phyloP scores from a whole-genome alignment of 2,797 vertebrate genomes.

The Tinamus major region DNA sequence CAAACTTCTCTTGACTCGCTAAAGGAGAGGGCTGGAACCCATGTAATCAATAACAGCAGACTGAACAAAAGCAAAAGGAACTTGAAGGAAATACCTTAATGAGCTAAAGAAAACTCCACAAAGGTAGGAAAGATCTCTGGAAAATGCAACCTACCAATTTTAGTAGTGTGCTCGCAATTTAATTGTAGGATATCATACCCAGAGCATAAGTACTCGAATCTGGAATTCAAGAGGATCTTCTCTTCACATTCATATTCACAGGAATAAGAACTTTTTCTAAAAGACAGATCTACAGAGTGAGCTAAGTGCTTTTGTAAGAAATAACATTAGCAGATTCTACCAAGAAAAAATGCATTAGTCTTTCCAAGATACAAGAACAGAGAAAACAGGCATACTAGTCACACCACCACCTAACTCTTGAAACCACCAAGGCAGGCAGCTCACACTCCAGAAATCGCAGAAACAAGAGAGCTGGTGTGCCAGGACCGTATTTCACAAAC shows the following conservation, averaged over 20 bases:
- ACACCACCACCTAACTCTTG: fast-evolving
- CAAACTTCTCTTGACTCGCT: slow-evolving; percentile 25
- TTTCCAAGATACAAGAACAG: not conserved
- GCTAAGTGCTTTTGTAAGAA: not conserved
- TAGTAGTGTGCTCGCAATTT: not conserved
- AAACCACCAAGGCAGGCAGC: not conserved
- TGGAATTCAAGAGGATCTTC: not conserved
- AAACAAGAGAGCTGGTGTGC: not conserved
- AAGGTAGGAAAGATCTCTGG: not conserved
- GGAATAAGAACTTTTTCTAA: not conserved
- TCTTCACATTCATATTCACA: not conserved
- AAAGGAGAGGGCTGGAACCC: slow-evolving; percentile 31
- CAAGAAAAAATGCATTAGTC: fast-evolving
- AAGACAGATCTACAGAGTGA: not conserved
- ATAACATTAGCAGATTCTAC: fast-evolving
- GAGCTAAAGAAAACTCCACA: not conserved
- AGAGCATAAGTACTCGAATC: not conserved
- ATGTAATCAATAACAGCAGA: slow-evolving; percentile 30
- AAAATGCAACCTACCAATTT: slow-evolving; percentile 16
- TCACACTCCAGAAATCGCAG: not conserved
- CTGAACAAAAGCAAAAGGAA: slow-evolving; percentile 7
- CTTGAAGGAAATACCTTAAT: slow-evolving; percentile 14
- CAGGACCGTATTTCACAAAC: not conserved
- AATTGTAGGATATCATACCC: not conserved
- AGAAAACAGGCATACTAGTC: not conserved